Conservation (phyloP, 1,140 invertebrate genomes). For the Tribolium castaneum region DNA sequence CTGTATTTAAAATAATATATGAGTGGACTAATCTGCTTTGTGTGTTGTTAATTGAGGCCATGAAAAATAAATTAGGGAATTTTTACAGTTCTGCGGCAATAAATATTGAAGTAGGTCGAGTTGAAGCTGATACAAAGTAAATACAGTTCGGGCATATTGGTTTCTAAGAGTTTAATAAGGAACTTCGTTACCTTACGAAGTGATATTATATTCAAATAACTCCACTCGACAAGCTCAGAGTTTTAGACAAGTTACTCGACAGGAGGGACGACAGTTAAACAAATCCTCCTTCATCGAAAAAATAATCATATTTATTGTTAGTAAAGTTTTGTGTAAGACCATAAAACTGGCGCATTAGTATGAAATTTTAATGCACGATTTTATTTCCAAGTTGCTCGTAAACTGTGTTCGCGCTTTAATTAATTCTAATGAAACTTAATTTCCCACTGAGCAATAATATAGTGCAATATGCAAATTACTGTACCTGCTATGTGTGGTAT, state of each 20-base stretch:
- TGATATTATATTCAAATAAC: too few species aligned
- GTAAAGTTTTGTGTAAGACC: conserved; percentile 1
- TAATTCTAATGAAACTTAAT: conserved; percentile 36
- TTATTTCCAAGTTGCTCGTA: conserved; percentile 26
- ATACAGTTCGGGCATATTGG: neutral
- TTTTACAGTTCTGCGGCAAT: neutral
- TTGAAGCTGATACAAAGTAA: neutral
- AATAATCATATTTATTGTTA: neutral
- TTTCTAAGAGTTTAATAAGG: neutral
- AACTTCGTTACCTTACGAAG: too few species aligned
- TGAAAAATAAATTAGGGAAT: neutral
- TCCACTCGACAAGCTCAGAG: too few species aligned
- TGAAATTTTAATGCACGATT: conserved; percentile 17
- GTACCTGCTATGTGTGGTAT: conserved; percentile 27
- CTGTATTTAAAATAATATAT: neutral
- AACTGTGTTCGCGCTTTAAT: conserved; percentile 9
- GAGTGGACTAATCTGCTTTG: neutral
- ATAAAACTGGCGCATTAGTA: neutral
- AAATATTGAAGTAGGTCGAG: neutral
- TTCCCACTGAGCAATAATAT: conserved; percentile 34
- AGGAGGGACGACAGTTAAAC: too few species aligned
- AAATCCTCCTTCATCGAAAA: too few species aligned
- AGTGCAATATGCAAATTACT: conserved; percentile 29
- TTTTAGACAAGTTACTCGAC: too few species aligned
- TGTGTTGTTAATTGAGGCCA: neutral